Conservation (phyloP, 2,113 vertebrate species). For the Apistogramma diplotaenia region DNA sequence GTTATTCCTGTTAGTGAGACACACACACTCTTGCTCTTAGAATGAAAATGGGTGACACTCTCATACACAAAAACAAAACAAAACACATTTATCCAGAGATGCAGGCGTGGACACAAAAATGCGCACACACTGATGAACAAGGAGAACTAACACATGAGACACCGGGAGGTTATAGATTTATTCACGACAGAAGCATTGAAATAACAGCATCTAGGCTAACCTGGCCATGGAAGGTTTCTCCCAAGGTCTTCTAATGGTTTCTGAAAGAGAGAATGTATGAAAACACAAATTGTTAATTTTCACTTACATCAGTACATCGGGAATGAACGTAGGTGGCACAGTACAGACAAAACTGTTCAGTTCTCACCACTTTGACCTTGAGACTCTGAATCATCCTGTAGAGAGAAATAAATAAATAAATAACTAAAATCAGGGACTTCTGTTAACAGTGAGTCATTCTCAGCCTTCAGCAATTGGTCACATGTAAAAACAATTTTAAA, state of each 20-base stretch:
- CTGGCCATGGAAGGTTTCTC: constrained; percentile 85
- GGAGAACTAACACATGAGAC: constrained; percentile 21
- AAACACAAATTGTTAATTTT: background rate
- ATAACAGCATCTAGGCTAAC: constrained; percentile 55
- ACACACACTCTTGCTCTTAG: constrained; percentile 66
- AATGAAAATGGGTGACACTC: constrained; percentile 49
- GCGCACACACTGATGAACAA: constrained; percentile 5
- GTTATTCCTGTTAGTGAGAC: constrained; percentile 82
- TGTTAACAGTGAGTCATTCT: constrained; percentile 34
- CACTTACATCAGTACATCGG: background rate
- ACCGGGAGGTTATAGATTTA: background rate
- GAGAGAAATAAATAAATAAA: constrained; percentile 20
- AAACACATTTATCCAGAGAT: background rate
- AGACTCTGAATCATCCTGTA: constrained; percentile 83
- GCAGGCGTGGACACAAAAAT: background rate
- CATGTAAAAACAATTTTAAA: background rate
- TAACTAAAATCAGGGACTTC: constrained; percentile 1
- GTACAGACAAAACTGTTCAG: constrained; percentile 31
- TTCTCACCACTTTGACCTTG: constrained; percentile 75
- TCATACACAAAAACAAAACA: background rate
- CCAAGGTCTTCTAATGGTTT: constrained; percentile 84
- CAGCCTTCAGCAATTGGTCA: background rate
- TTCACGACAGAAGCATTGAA: background rate
- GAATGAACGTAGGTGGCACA: background rate
- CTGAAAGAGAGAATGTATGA: constrained; percentile 57